Evolutionary conservation across 2,113 vertebrate species (phyloP).

Genomic region (Oncorhynchus gorbuscha): DNA sequence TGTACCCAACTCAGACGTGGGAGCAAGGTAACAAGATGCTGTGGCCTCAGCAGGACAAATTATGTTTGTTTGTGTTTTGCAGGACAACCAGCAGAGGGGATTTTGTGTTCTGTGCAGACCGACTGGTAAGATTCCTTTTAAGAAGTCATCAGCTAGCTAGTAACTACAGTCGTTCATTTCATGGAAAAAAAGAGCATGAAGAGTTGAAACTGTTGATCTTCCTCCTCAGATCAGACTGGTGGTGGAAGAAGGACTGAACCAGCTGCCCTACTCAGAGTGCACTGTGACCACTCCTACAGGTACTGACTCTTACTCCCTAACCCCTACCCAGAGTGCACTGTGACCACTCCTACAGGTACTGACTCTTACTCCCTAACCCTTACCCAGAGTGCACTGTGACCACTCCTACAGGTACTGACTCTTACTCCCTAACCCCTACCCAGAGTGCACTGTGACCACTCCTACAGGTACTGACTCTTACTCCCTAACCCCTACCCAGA

Average conservation of each 20-base stretch:
- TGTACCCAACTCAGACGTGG: too few species aligned
- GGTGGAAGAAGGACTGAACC: constrained; percentile 97
- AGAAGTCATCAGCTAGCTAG: background rate
- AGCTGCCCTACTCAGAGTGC: constrained; percentile 94
- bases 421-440: too few species aligned
- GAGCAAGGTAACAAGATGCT: too few species aligned
- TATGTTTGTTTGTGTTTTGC: constrained; percentile 49
- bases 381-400: constrained; percentile 96
- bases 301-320: background rate
- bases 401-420: constrained; percentile 85
- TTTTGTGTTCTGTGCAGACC: constrained; percentile 95
- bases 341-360: constrained; percentile 92
- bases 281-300: constrained; percentile 97
- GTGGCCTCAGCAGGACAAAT: too few species aligned
- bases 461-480: too few species aligned
- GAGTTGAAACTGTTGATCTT: background rate
- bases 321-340: constrained; percentile 93
- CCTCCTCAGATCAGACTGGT: constrained; percentile 89
- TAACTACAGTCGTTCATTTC: too few species aligned
- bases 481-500: too few species aligned
- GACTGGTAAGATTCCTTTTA: constrained; percentile 81
- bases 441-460: too few species aligned
- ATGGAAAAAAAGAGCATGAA: too few species aligned
- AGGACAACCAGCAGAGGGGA: constrained; percentile 96
- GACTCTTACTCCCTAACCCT: constrained; percentile 52